Conservation (phyloP, 2,888 invertebrate genomes). For the Gymnocheta viridis region DNA sequence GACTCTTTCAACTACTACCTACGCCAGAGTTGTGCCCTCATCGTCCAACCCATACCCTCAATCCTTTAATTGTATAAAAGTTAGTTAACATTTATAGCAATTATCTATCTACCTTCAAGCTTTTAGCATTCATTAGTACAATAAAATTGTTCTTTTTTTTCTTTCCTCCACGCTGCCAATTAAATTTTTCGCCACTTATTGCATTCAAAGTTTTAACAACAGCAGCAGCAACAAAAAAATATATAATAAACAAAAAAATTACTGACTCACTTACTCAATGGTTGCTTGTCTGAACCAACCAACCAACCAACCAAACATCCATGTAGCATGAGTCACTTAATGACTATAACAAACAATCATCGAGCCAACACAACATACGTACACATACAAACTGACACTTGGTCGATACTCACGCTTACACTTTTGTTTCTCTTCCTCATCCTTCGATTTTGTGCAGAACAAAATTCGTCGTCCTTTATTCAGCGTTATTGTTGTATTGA, state of each 20-base stretch:
- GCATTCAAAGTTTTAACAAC: constrained; percentile 44
- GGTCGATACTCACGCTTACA: background rate
- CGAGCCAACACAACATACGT: constrained; percentile 9
- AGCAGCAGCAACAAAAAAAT: constrained; percentile 57
- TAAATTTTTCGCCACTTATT: constrained; percentile 78
- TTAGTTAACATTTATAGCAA: constrained; percentile 77
- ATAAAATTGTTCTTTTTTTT: constrained; percentile 79
- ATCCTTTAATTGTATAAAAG: constrained; percentile 70
- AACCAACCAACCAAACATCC: constrained; percentile 15
- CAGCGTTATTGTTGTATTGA: background rate
- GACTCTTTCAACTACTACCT: background rate
- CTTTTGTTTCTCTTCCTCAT: background rate
- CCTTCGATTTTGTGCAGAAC: background rate
- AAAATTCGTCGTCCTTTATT: constrained; percentile 43
- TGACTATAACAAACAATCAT: constrained; percentile 26
- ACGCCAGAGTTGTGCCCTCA: constrained; percentile 31
- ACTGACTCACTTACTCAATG: constrained; percentile 17
- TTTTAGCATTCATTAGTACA: constrained; percentile 80
- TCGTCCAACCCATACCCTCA: constrained; percentile 35
- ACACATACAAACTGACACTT: constrained; percentile 50
- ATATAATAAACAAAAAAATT: background rate
- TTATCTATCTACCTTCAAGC: constrained; percentile 64
- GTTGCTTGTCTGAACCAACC: constrained; percentile 69
- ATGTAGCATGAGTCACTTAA: constrained; percentile 34
- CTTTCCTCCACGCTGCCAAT: constrained; percentile 77